Percentiles rank a stretch among this genome's conserved stretches.
Evolutionary conservation across 2,113 vertebrate species (phyloP).

Genomic region (Melanerpes formicivorus): DNA sequence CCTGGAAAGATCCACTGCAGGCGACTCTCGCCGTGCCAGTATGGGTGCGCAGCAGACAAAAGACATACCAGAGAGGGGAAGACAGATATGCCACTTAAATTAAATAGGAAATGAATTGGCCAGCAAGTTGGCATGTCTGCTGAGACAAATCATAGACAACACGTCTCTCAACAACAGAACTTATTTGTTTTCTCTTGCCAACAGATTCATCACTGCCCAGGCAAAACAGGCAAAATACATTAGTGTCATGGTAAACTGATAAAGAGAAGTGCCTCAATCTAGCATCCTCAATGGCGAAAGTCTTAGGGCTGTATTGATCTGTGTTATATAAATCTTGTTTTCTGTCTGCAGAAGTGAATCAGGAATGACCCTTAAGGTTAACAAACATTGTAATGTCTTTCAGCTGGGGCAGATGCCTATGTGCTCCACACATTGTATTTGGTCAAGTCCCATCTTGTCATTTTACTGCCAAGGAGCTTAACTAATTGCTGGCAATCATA

Average conservation of each 20-base stretch:
- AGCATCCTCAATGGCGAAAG: constrained; percentile 88
- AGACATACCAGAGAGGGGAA: constrained; percentile 87
- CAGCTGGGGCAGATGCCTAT: constrained; percentile 87
- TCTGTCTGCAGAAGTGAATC: constrained; percentile 96
- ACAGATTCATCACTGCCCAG: constrained; percentile 96
- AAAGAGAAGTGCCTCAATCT: constrained; percentile 91
- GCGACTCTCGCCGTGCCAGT: constrained; percentile 74
- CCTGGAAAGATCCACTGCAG: constrained; percentile 71
- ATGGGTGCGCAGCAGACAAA: constrained; percentile 85
- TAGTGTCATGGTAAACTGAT: constrained; percentile 98
- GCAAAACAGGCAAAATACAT: constrained; percentile 98
- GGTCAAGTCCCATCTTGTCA: constrained; percentile 90
- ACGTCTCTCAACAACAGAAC: constrained; percentile 89
- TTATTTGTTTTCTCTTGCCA: constrained; percentile 90
- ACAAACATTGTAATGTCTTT: constrained; percentile 98
- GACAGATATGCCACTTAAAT: constrained; percentile 91
- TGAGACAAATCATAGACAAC: constrained; percentile 96
- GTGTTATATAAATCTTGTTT: constrained; percentile 99
- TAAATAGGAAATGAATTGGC: constrained; percentile 91
- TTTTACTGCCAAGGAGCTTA: constrained; percentile 89
- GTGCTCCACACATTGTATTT: constrained; percentile 90
- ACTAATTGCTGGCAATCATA: constrained; percentile 97
- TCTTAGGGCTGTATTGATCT: constrained; percentile 96
- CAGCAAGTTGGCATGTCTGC: constrained; percentile 89
- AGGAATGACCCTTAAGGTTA: constrained; percentile 94